A percentile compares a stretch with the other conserved stretches of the same genome.
Conservation (phyloP, 2,888 invertebrate genomes). For the Drosophila sordidula region DNA sequence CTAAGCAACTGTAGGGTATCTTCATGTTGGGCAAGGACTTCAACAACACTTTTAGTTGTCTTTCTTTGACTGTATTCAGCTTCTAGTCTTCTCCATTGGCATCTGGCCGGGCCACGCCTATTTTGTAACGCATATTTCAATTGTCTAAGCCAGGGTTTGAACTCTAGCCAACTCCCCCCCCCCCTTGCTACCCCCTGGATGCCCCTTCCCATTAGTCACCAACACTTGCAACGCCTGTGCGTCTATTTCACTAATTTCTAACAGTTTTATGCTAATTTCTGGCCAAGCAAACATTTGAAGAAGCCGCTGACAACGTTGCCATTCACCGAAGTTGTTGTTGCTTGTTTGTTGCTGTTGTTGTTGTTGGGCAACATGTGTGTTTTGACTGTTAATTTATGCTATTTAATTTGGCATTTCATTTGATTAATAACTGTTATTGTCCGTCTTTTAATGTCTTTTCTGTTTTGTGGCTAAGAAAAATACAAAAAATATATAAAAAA, state of each 20-base stretch:
- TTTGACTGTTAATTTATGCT: constrained; percentile 62
- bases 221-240: constrained; percentile 18
- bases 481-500: constrained; percentile 1
- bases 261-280: constrained; percentile 77
- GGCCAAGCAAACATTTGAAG: constrained; percentile 54
- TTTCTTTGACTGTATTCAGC: constrained; percentile 3
- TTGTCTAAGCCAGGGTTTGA: constrained; percentile 38
- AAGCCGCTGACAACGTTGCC: constrained; percentile 49
- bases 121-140: constrained; percentile 52
- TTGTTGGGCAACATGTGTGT: constrained; percentile 50
- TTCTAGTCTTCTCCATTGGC: constrained; percentile 18
- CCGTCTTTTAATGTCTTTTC: constrained; percentile 33
- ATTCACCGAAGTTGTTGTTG: constrained; percentile 36
- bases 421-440: constrained; percentile 67
- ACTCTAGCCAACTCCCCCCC: background rate
- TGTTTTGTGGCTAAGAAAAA: constrained; percentile 9
- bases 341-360: constrained; percentile 28
- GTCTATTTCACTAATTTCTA: constrained; percentile 57
- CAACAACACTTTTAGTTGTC: background rate
- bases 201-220: background rate
- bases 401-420: constrained; percentile 64
- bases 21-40: background rate
- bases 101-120: constrained; percentile 18
- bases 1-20: background rate
- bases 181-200: background rate